phyloP scores from a whole-genome alignment of 2,797 vertebrate species.

The Eupleurogrammus muticus region DNA sequence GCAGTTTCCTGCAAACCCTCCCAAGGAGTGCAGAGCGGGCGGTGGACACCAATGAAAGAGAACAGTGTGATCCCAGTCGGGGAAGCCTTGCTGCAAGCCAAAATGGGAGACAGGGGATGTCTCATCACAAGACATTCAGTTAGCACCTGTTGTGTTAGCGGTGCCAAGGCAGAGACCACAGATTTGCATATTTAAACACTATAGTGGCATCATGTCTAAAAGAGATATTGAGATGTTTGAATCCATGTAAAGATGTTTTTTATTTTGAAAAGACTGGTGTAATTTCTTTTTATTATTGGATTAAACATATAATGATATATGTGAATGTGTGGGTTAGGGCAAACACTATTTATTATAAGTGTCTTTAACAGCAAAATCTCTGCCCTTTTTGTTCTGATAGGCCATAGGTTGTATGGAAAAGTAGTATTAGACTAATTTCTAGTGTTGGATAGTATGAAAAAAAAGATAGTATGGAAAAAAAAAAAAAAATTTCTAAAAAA shows the following conservation, averaged over 20 bases:
- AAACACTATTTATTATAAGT: too few species aligned
- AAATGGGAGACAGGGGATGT: conserved; percentile 63
- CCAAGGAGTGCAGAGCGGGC: conserved; percentile 47
- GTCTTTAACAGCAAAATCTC: too few species aligned
- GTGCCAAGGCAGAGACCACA: conserved; percentile 69
- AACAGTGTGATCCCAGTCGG: conserved; percentile 71
- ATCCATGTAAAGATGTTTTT: background rate
- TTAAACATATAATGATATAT: too few species aligned
- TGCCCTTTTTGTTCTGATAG: too few species aligned
- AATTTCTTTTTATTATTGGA: conserved; percentile 2
- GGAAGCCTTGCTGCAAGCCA: conserved; percentile 48
- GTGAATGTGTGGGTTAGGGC: too few species aligned
- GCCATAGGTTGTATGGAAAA: too few species aligned
- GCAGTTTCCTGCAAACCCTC: conserved; percentile 54
- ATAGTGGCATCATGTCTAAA: conserved; percentile 31
- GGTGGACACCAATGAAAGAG: conserved; percentile 65
- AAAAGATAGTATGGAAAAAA: too few species aligned
- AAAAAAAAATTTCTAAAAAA: too few species aligned
- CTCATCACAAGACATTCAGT: conserved; percentile 75
- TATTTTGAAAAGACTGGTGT: conserved; percentile 1
- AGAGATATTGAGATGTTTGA: conserved; percentile 29
- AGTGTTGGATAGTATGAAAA: too few species aligned
- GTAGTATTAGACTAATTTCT: too few species aligned
- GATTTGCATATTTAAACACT: conserved; percentile 66
- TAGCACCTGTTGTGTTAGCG: conserved; percentile 75